Base-by-base conservation (phyloP, 2,888 invertebrate species). In the Seira musarum region DNA sequence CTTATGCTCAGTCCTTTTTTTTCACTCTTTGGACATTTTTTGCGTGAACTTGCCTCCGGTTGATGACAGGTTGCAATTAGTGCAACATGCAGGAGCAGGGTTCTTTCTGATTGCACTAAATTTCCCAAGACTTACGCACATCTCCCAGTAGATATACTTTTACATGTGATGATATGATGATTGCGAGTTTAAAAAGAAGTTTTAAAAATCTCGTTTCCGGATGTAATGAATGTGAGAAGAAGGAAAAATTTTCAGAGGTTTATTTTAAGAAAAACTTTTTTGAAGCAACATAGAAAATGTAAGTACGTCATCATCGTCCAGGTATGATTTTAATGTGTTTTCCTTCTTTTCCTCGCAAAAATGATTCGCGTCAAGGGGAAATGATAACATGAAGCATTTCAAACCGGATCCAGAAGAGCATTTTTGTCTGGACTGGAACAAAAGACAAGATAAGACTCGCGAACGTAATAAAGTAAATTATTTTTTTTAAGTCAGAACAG, bases 381-480 rank as follows among this genome's bases (percentile, higher is more conserved):
- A 40, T 40, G 40, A 40, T 40, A 8, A 40, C 40, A 40, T 8
- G 40, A 13, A 40, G 40, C 40, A 40, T 40, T 40, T 40, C 40
- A 40, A 40, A 40, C 40, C 40, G 40, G 40, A 40, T 40, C 40
- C 40, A 40, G 13, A 13, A 40, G 40, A 5, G 13, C 40, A 40
- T 40, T 40, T 40, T 40, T 40, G n/a, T 30, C 61, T 61, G 63
- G 68, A 76, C 68, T 68, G 76, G 76, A 76, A 76, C 76, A 76
- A 64, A 2, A 64, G 69, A n/a, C n/a, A 53, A 25, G 24, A 64
- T 64, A 49, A 40, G 40, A 40, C 40, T 40, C 13, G 40, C 40
- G 40, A 40, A 40, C 40, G 40, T 40, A 40, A 40, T 40, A 40
- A 5, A 13, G 6, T 40, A 5, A 40, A 40, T 5, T 15, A 73